Evolutionary conservation across 2,113 vertebrate genomes (phyloP), one percentile per base, ranked within the genome.

Genomic region (Ptyas mucosa): DNA sequence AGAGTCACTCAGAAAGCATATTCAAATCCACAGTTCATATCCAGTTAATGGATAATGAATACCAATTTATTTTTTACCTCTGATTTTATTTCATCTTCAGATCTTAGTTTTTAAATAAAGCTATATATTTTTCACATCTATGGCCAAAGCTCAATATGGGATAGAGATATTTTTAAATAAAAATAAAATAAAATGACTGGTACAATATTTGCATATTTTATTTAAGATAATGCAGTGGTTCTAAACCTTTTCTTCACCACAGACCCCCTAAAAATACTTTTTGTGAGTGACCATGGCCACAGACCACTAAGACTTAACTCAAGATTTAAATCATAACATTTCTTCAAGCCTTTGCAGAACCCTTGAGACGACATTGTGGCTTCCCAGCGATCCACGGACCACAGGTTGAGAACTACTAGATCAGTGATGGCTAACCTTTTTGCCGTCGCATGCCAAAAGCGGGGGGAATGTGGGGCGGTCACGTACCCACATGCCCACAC

Each of bases 21-120:
- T 34, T 52, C 26, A 89, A 90, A 91, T 92, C 91, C 39, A 39
- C 58, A 94, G 85, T 92, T 69, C 81, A n/a, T n/a, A n/a, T n/a
- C n/a, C n/a, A n/a, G n/a, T 52, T 91, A 29, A 8, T 88, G 8
- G 0, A 54, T 93, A 43, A 87, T 23, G 15, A 69, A 8, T n/a
- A 54, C 46, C 89, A 93, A 90, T 75, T 20, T 21, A 92, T 93
- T 51, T 89, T 93, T 92, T 89, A 26, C 10, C 88, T 95, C 61
- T 89, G 52, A 69, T 43, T 2, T 85, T 89, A 49, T 58, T 52
- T 92, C 29, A 26, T 34, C 57, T 91, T 87, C 88, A 85, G 1
- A 1, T 92, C 52, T 57, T 53, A 20, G 0, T 10, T 89, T 92
- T 49, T 58, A 8, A 91, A 87, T 21, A 69, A 91, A 91, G 3